Evolutionary conservation across 2,797 vertebrate genomes (phyloP), one percentile per base, ranked within the genome.

Genomic region (Aulostomus chinensis): DNA sequence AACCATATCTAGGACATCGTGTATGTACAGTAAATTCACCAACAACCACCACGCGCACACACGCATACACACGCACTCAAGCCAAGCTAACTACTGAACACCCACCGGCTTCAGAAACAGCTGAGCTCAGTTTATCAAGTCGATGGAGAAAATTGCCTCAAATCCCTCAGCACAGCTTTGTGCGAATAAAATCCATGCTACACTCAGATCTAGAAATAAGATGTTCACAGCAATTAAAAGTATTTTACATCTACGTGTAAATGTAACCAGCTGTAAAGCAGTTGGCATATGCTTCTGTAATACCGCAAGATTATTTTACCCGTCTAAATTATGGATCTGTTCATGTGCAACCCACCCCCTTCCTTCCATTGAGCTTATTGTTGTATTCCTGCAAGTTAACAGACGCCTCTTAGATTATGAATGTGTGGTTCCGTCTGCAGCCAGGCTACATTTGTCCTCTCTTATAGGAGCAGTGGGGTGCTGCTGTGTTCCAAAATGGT

Each of bases 71-170:
- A n/a, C n/a, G n/a, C 26, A 30, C 26, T 25, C 5, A 49, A 35
- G 22, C 9, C 20, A 29, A 60, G 40, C 51, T 58, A 55, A 52
- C 43, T 33, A n/a, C n/a, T n/a, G n/a, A n/a, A 53, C 63, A 59
- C 42, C 50, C 43, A 20, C 43, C 45, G 53, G 53, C 51, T 55
- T 58, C 45, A 20, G 30, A 38, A 59, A 43, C 50, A 57, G 79
- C 58, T 70, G 59, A 70, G 48, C 63, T 57, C 58, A 65, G 61
- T 77, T 78, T 71, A 72, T 50, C 39, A 75, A 78, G 57, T 83
- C 56, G 33, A 73, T 77, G 42, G n/a, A n/a, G 42, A 55, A 80
- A 77, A 75, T 68, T 53, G 62, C 72, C 69, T 69, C 7, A 5
- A 75, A 68, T 53, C 18, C 24, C 40, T 48, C 46, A 59, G 56